These are phyloP conservation scores for Clarias pachynema DNA, from an alignment of 2,797 vertebrate genomes.

Conservation along the genomic window DNA sequence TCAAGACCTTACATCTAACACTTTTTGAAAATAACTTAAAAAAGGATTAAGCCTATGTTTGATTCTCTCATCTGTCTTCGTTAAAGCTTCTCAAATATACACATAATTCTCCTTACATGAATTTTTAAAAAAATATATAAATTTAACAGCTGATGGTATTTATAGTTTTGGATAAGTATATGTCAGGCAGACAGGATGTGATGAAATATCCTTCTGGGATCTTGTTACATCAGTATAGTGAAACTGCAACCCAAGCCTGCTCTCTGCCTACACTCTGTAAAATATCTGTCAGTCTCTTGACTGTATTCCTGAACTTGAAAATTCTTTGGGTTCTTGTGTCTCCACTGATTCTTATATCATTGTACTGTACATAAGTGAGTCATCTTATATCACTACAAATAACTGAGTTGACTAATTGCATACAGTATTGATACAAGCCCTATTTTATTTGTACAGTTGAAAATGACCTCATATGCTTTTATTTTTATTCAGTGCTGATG, in stretches of 20 bases:
- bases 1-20: neutral
- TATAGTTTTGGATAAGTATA: neutral
- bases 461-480: neutral
- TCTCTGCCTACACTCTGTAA: constrained; percentile 4
- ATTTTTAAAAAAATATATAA: neutral
- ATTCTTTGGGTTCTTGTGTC: neutral
- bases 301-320: neutral
- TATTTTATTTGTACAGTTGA: constrained; percentile 4
- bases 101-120: too few relatives aligned
- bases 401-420: neutral
- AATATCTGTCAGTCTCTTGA: neutral
- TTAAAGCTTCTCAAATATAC: neutral
- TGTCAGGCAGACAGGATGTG: neutral
- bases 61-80: neutral
- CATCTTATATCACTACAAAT: neutral
- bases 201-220: neutral
- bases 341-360: constrained; percentile 5
- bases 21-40: neutral
- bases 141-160: neutral
- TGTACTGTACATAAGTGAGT: neutral
- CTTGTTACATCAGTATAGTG: constrained; percentile 16
- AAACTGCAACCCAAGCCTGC: neutral
- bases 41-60: neutral
- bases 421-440: neutral
- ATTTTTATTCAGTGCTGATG: neutral